Evolutionary conservation across 2,113 vertebrate species (phyloP).

Genomic region (Tor tambroides): DNA sequence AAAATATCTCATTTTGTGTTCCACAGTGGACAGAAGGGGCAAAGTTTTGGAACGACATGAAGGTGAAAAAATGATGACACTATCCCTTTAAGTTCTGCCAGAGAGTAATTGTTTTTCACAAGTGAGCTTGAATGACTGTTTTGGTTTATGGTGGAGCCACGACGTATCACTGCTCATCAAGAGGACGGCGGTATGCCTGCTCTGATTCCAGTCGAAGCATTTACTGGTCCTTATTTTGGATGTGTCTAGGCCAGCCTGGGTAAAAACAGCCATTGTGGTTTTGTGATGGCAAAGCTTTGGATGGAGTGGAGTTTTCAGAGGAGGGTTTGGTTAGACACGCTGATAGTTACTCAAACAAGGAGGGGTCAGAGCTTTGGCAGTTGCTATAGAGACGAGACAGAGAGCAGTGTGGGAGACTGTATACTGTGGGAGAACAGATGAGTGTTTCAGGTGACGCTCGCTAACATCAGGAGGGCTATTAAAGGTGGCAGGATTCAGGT

Average conservation of each 20-base stretch:
- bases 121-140: conserved; percentile 23
- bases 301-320: conserved; percentile 20
- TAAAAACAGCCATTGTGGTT: conserved; percentile 52
- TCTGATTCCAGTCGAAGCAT: conserved; percentile 34
- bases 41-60: too few relatives aligned
- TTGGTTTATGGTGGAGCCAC: conserved; percentile 10
- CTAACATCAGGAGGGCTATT: conserved; percentile 43
- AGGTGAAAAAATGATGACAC: background rate
- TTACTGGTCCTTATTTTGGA: conserved; percentile 33
- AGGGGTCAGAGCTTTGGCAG: conserved; percentile 42
- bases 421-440: conserved; percentile 31
- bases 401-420: conserved; percentile 33
- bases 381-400: conserved; percentile 45
- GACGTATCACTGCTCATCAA: background rate
- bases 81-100: background rate
- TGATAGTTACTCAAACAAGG: conserved; percentile 38
- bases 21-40: too few relatives aligned
- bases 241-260: conserved; percentile 36
- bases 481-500: conserved; percentile 34
- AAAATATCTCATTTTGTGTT: too few relatives aligned
- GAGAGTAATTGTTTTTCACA: background rate
- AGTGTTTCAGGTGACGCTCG: conserved; percentile 35
- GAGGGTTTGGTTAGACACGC: conserved; percentile 27
- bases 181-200: conserved; percentile 2
- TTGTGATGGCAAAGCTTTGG: conserved; percentile 30